A percentile compares a stretch with the other conserved stretches of the same genome.
These are phyloP conservation scores for Phrynocephalus vlangalii DNA, from an alignment of 2,797 vertebrate genomes.

Conservation along the genomic window DNA sequence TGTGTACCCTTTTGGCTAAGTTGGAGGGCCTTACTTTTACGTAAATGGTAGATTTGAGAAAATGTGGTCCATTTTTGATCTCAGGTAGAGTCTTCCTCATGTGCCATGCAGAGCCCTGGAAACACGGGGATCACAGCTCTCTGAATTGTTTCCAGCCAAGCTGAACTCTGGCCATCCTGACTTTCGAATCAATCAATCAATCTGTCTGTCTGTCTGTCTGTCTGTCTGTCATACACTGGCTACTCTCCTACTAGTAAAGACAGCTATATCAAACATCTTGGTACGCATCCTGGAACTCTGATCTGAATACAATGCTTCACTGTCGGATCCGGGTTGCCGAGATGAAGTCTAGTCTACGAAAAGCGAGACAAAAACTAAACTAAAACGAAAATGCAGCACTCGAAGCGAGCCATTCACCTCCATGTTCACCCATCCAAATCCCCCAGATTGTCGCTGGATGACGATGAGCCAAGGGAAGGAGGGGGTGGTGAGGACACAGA, in stretches of 20 bases:
- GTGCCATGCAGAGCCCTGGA: too few relatives aligned
- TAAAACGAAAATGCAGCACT: background rate
- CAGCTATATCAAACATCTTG: constrained; percentile 3
- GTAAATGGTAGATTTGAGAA: too few relatives aligned
- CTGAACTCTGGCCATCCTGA: too few relatives aligned
- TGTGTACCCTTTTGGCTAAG: too few relatives aligned
- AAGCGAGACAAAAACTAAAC: constrained; percentile 43
- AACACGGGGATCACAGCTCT: too few relatives aligned
- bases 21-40: too few relatives aligned
- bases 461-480: constrained; percentile 36
- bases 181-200: too few relatives aligned
- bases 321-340: constrained; percentile 14
- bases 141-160: too few relatives aligned
- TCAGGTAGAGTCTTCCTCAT: too few relatives aligned
- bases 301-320: background rate
- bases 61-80: too few relatives aligned
- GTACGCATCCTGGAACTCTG: background rate
- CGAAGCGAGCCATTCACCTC: constrained; percentile 63
- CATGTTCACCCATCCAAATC: constrained; percentile 68
- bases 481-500: background rate
- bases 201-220: too few relatives aligned
- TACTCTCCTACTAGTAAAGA: background rate
- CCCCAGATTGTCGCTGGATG: constrained; percentile 57
- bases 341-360: constrained; percentile 30
- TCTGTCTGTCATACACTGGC: background rate